A percentile compares a stretch with the other conserved stretches of the same genome.
Evolutionary conservation across 2,797 vertebrate genomes (phyloP).

Genomic region (Hafferia zeledoni): DNA sequence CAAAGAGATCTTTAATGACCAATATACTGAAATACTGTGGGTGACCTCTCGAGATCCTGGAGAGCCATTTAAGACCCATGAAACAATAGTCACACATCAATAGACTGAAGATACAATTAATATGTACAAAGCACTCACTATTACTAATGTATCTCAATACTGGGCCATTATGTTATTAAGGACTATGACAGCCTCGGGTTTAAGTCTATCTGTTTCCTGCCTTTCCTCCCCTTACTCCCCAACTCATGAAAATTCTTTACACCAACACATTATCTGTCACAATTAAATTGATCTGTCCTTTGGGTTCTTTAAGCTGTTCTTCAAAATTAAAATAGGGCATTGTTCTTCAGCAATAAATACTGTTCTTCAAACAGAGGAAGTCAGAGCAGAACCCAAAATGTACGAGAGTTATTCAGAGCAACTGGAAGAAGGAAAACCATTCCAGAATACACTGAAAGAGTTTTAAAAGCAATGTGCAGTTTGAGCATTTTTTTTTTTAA

Average conservation of each 20-base stretch:
- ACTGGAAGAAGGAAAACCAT: not conserved
- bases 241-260: not conserved
- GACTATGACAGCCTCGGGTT: not conserved
- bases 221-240: not conserved
- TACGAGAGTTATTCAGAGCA: not conserved
- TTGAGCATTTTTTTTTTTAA: not conserved
- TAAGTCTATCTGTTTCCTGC: not conserved
- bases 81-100: not conserved
- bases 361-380: not conserved
- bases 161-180: not conserved
- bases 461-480: not conserved
- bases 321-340: not conserved
- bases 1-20: not conserved
- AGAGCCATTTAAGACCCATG: not conserved
- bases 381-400: not conserved
- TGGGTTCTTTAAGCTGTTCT: not conserved
- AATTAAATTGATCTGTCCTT: not conserved
- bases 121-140: not conserved
- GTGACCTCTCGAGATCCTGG: not conserved
- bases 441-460: not conserved
- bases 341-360: not conserved
- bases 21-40: not conserved
- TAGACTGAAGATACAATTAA: not conserved
- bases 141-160: not conserved
- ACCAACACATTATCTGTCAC: not conserved